phyloP scores from a whole-genome alignment of 2,113 vertebrate genomes.

The Chamaea fasciata region DNA sequence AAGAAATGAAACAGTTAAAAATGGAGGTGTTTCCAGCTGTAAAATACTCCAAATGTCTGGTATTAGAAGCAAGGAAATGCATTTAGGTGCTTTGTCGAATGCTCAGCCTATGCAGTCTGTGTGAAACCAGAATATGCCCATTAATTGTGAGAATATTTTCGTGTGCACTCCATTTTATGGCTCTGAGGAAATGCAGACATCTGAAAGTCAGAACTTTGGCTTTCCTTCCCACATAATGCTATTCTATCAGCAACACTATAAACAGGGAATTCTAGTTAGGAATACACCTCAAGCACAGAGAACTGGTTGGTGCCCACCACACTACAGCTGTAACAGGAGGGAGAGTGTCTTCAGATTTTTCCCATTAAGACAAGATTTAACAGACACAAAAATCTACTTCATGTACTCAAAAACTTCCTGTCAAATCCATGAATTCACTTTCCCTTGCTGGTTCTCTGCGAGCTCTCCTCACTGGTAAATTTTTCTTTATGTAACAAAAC shows the following conservation, averaged over 20 bases:
- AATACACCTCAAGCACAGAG: not conserved
- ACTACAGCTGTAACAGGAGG: accelerated
- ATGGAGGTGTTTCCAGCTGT: not conserved
- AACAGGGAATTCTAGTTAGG: not conserved
- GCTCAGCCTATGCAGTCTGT: not conserved
- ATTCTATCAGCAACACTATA: not conserved
- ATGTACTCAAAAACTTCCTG: not conserved
- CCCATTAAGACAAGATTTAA: not conserved
- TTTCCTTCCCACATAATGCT: not conserved
- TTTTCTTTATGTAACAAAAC: not conserved
- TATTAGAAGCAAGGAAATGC: not conserved
- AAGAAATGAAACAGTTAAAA: not conserved
- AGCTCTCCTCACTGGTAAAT: not conserved
- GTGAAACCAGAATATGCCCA: not conserved
- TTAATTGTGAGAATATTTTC: not conserved
- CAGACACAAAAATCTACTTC: not conserved
- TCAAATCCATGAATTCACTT: not conserved
- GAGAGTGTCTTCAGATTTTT: not conserved
- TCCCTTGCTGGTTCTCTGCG: not conserved
- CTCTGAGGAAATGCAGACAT: not conserved
- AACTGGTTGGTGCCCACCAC: not conserved
- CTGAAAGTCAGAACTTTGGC: not conserved
- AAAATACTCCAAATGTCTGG: not conserved
- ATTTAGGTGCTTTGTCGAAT: not conserved
- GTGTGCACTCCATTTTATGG: not conserved